Base-by-base conservation (phyloP, 1,140 invertebrate species). In the Cotesia glomerata region DNA sequence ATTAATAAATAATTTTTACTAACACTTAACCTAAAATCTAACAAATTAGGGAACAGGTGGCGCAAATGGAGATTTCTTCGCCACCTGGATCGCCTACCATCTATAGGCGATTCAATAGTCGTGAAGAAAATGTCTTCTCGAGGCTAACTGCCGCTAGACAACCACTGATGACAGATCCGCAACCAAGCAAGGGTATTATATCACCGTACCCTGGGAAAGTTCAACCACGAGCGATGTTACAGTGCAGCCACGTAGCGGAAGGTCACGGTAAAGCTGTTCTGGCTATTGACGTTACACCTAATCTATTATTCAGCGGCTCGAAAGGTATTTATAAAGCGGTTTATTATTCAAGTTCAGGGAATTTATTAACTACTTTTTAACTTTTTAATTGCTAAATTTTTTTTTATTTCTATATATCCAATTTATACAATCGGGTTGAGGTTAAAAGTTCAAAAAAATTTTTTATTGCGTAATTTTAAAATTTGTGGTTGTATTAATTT, bases 201-300 rank as follows among this genome's bases (percentile, higher is more conserved):
- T 91, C 90, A 52, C 90, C 91, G 64, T 90, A 90, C 77, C 87
- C 89, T 61, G 88, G 90, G 69, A 92, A 92, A 86, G 79, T 79
- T 39, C 84, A 86, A 59, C 86, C 88, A 54, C 88, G 90, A 67
- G 89, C 90, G 34, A 91, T 93, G 75, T 83, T 96, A 32, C 89
- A 92, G 36, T 95, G 94, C 79, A 93, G 92, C 35, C 92, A 95
- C 78, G 90, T 93, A 49, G 93, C 93, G 9, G 92, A 95, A 83
- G 95, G 95, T 0, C 95, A 97, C 84, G 91, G 91, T 34, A 93
- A 94, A 86, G 92, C 95, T 26, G 94, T 96, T 39, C 85, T 96
- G 1, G 91, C 92, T 32, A 89, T 95, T 61, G 90, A 88, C 81
- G 93, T 93, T 26, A 94, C 93, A 1, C 90, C 94, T 67, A 90